Base-by-base conservation (phyloP, 2,797 vertebrate species). In the Danio kyathit region DNA sequence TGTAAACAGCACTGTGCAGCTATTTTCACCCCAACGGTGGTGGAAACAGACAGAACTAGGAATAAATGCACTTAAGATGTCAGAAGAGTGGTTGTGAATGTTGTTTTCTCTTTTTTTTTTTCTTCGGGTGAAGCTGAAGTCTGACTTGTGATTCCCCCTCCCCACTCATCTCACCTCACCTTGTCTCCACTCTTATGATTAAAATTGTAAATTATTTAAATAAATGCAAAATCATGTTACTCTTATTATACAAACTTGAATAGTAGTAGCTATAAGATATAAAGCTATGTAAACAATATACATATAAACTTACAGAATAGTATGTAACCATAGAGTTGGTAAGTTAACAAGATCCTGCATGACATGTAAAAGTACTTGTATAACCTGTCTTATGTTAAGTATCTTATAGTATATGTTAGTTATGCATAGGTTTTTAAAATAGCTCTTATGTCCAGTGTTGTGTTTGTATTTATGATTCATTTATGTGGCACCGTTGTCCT, bases 1-100 rank as follows among this genome's bases (percentile, higher is more conserved):
- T 75, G 46, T 51, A 49, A 75, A 63, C 73, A n/a, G 19, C 56
- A 38, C 16, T 49, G 46, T 52, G 29, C 14, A 14, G 10, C 73
- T 40, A 49, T 75, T 64, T 75, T 7, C 1, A 12, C 46, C 19
- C 11, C 7, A 41, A 14, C 51, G 40, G 59, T 40, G 16, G 12
- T 14, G 44, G 59, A 75, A 49, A 49, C 21, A 49, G 29, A 57
- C 9, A 5, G 9, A 48, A 38, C 41, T 59, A 48, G 41, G 10
- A 61, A 74, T n/a, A 48, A 74, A 60, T 48, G 10, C 21, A 49
- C 14, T 46, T 19, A 11, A 65, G 40, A 65, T 65, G 40, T 43
- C 56, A 48, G 52, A 56, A 6, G 43, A 56, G 40, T 0, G 5
- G 69, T n/a, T n/a, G 56, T 43, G 69, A 17, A 14, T 48, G 46